A percentile compares a stretch with the other conserved stretches of the same genome.
phyloP scores from a whole-genome alignment of 2,113 vertebrate species.

The Lichenostomus cassidix region DNA sequence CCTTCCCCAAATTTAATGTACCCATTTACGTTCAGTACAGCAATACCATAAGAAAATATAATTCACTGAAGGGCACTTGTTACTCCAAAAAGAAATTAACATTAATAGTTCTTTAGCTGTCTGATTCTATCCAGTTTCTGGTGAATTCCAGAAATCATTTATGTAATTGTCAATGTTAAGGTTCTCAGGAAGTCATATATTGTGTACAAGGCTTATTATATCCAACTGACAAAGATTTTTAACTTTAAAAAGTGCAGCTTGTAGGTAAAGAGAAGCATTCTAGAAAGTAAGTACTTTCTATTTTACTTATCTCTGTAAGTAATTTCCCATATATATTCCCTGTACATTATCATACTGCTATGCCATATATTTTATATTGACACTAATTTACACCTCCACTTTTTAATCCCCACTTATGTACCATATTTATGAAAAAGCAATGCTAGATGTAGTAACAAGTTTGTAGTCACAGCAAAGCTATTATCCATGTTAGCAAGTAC shows the following conservation, averaged over 20 bases:
- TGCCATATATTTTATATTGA: background rate
- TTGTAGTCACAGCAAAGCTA: background rate
- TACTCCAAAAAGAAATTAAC: background rate
- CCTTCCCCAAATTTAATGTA: background rate
- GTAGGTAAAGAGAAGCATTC: background rate
- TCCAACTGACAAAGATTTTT: background rate
- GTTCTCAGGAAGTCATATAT: background rate
- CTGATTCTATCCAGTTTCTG: background rate
- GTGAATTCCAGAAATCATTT: background rate
- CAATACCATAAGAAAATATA: background rate
- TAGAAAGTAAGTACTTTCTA: background rate
- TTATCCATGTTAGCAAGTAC: background rate
- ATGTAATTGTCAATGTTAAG: background rate
- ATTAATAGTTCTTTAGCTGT: background rate
- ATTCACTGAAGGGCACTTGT: background rate
- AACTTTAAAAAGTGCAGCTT: slow-evolving; percentile 1
- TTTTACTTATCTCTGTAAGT: background rate
- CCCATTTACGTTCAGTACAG: background rate
- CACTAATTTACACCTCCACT: background rate
- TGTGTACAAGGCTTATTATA: background rate
- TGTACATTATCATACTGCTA: background rate
- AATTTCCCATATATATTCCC: background rate
- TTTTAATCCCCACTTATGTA: background rate
- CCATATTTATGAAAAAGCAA: background rate
- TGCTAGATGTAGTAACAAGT: background rate